phyloP scores from a whole-genome alignment of 2,888 invertebrate genomes.

The Candidula unifasciata region DNA sequence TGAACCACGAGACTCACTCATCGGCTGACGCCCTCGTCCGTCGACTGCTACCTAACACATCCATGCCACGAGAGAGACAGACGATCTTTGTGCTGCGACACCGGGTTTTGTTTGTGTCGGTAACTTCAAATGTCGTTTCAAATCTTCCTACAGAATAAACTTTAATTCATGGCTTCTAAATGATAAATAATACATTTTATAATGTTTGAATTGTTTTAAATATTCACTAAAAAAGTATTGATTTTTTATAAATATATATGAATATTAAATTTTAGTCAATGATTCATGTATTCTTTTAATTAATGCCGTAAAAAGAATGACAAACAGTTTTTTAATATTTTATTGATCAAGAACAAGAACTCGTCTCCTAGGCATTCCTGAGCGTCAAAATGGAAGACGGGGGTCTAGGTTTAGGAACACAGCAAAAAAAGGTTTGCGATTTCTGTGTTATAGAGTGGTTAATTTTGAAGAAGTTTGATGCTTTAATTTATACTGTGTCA shows the following conservation, averaged over 20 bases:
- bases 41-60: not conserved
- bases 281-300: not conserved
- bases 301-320: not conserved
- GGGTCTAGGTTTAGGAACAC: constrained; percentile 48
- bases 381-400: constrained; percentile 51
- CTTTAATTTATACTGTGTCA: not conserved
- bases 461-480: not conserved
- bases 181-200: not conserved
- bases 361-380: constrained; percentile 44
- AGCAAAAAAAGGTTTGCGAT: constrained; percentile 34
- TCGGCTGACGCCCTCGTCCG: constrained; percentile 16
- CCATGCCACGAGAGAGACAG: constrained; percentile 7
- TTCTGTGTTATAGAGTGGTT: not conserved
- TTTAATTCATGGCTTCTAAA: not conserved
- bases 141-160: too few relatives aligned
- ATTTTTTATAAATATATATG: not conserved
- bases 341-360: not conserved
- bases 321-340: not conserved
- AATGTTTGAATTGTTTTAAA: not conserved
- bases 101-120: not conserved
- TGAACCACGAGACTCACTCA: constrained; percentile 21
- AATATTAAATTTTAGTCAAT: not conserved
- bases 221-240: too few relatives aligned
- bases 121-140: too few relatives aligned
- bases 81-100: not conserved